Base-by-base conservation (phyloP, 2,797 vertebrate genomes). In the Pangasius mekongensis region DNA sequence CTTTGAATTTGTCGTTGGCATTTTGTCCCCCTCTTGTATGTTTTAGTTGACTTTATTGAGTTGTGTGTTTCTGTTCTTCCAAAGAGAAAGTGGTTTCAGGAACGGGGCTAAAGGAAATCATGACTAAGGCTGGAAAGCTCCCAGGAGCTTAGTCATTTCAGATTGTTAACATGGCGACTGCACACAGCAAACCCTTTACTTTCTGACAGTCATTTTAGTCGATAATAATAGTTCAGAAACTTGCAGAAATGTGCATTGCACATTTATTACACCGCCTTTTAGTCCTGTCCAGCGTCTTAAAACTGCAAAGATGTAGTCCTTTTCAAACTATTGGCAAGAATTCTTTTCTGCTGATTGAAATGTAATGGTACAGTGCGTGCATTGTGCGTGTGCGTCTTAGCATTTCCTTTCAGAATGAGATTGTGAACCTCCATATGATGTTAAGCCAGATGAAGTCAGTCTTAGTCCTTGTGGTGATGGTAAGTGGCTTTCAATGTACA, bases 121-220 rank as follows among this genome's bases (percentile, higher is more conserved):
- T 78, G 18, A 33, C 74, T 62, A 39, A 39, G 30, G 22, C 62
- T 69, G 76, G 73, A 49, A 83, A 9, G 22, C 80, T 83, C 27
- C 67, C 54, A 56, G 36, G 54, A n/a, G 56, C 80, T 83, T 87
- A 49, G 56, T 83, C 80, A 76, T 87, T 83, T 83, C 80, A 87
- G 36, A 62, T 73, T 13, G 80, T 52, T 27, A 58, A 69, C 49
- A 82, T 82, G 64, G 77, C 36, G 18, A 82, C 77, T 82, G 49
- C 27, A 24, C 16, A 39, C 9, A 83, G 81, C 22, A 47, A 82
- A 43, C 33, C 60, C 33, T 33, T 33, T 14, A 33, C 20, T 67
- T 49, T 54, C 22, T 33, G 3, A n/a, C 58, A 11, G 62, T 84
- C 47, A 3, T 54, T 84, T 84, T 22, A 74, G 39, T 14, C 14